Conservation (phyloP, 2,797 vertebrate genomes). For the Rhinatrema bivittatum region DNA sequence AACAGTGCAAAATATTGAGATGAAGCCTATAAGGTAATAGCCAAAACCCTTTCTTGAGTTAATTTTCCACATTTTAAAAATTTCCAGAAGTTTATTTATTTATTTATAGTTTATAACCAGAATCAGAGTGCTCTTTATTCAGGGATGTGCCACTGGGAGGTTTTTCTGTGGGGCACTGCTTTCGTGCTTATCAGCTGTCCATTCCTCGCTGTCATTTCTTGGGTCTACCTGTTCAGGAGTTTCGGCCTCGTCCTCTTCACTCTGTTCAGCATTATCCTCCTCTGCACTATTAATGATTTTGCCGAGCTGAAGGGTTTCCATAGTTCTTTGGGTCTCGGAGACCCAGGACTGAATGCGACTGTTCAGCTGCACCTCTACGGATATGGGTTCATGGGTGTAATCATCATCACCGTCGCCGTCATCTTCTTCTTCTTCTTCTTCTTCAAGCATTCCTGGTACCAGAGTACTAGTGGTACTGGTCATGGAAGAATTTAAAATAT, state of each 20-base stretch:
- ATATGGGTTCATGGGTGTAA: constrained; percentile 81
- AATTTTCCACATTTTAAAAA: constrained; percentile 29
- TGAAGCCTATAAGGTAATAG: constrained; percentile 51
- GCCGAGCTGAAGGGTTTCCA: constrained; percentile 91
- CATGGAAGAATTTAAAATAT: constrained; percentile 89
- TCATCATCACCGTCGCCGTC: constrained; percentile 84
- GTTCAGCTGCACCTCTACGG: constrained; percentile 83
- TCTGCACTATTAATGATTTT: constrained; percentile 80
- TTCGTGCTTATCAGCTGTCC: constrained; percentile 39
- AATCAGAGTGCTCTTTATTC: constrained; percentile 37
- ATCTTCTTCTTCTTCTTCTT: constrained; percentile 88
- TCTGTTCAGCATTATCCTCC: constrained; percentile 72
- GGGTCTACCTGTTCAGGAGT: constrained; percentile 58
- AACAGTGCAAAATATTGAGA: constrained; percentile 63
- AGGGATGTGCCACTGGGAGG: constrained; percentile 41
- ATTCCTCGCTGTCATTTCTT: constrained; percentile 51
- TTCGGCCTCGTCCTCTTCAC: constrained; percentile 77
- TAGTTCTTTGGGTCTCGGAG: constrained; percentile 80
- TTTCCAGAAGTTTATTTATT: constrained; percentile 79
- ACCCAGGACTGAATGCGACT: constrained; percentile 97
- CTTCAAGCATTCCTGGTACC: constrained; percentile 93
- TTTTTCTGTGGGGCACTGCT: constrained; percentile 40
- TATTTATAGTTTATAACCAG: constrained; percentile 42
- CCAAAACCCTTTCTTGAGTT: constrained; percentile 46
- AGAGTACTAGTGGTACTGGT: constrained; percentile 94